Percentiles rank a stretch among this genome's conserved stretches.
Evolutionary conservation across 2,888 invertebrate species (phyloP).

Genomic region (Melinaea marsaeus): DNA sequence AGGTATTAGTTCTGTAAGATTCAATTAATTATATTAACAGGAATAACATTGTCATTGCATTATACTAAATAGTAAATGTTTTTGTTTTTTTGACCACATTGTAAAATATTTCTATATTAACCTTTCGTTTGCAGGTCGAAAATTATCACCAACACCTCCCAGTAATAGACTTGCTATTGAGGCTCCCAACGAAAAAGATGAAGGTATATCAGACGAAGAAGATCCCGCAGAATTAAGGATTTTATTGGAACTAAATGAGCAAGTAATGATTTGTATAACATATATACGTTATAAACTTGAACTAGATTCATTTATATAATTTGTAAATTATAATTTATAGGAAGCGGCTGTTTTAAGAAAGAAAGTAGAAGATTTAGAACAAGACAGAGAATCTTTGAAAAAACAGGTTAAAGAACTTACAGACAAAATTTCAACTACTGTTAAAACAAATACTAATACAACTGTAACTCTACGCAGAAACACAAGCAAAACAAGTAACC

Average conservation of each 20-base stretch:
- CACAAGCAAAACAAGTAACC: slow-evolving; percentile 63
- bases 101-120: slow-evolving; percentile 28
- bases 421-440: slow-evolving; percentile 79
- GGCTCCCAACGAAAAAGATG: slow-evolving; percentile 82
- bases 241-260: slow-evolving; percentile 92
- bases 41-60: slow-evolving; percentile 27
- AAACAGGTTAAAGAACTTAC: slow-evolving; percentile 87
- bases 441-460: slow-evolving; percentile 55
- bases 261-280: slow-evolving; percentile 63
- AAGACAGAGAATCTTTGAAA: slow-evolving; percentile 84
- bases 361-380: slow-evolving; percentile 90
- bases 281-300: neutral
- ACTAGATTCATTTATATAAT: neutral
- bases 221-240: slow-evolving; percentile 90
- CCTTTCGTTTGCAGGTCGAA: slow-evolving; percentile 75
- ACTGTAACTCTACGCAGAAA: slow-evolving; percentile 53
- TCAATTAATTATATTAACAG: slow-evolving; percentile 22
- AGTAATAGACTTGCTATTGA: slow-evolving; percentile 81
- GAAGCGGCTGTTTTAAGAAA: slow-evolving; percentile 89
- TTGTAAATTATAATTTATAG: slow-evolving; percentile 45
- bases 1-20: slow-evolving; percentile 7
- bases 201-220: slow-evolving; percentile 86
- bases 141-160: slow-evolving; percentile 82
- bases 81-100: slow-evolving; percentile 22
- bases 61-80: slow-evolving; percentile 34